Base-by-base conservation (phyloP, 2,113 vertebrate species). In the Cinclus mexicanus region DNA sequence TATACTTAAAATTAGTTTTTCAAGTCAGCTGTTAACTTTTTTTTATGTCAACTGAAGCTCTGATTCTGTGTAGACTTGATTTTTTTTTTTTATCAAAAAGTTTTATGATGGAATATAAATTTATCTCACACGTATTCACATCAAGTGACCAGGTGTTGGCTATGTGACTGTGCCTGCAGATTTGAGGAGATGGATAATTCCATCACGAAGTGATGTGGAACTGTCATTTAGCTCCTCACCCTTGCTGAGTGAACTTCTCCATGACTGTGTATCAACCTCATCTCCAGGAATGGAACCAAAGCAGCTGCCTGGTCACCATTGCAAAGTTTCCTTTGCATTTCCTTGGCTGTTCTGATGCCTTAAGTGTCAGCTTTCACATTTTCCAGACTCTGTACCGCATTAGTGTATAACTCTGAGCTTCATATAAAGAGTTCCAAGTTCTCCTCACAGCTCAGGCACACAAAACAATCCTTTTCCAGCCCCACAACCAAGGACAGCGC, bases 201-300 rank as follows among this genome's bases (percentile, higher is more conserved):
- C 33, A 21, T 2, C 29, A 53, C 44, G 17, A 50, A 71, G 1
- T 14, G 24, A 41, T 21, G 25, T 65, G 28, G 83, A 86, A 6
- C 10, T 37, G 5, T 44, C 12, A 7, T 28, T 69, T 50, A 59
- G 46, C 10, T 80, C 35, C 33, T 74, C 42, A 9, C 8, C 53
- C 44, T 22, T 14, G 4, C 6, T 53, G 22, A 59, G 28, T 22
- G 46, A 83, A 16, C 16, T 57, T 21, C 33, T 20, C n/a, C 57
- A 14, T 25, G 31, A 0, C 31, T 28, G 4, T 21, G 11, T 15
- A 4, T 25, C 50, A 37, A 21, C 35, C 59, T 53, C 2, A 0
- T 11, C 16, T 50, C 10, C 22, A 82, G 75, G 24, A 55, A 15
- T 3, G 31, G 61, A 42, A 31, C n/a, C 12, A 24, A 63, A 16